Evolutionary conservation across 2,888 invertebrate species (phyloP), one percentile per base, ranked within the genome.

Genomic region (Pycnomerus fuliginosus): DNA sequence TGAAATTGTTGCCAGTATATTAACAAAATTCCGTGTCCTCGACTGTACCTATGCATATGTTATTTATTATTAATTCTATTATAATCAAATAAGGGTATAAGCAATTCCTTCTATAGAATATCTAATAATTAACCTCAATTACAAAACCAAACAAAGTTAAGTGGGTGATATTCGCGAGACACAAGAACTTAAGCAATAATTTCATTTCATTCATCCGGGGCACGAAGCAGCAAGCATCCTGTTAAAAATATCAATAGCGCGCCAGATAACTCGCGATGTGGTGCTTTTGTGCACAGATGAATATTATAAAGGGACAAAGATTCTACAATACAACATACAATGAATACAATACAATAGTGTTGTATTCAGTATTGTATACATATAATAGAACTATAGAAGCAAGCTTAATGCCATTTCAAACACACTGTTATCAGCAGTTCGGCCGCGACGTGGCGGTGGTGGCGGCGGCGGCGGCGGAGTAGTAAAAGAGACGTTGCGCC

Each of bases 241-340:
- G 61, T 64, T 64, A 65, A 64, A 66, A 66, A 68, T 68, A 70
- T 70, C 69, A 69, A 70, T 70, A 65, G 68, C 67, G 64, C 62
- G 50, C 48, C 50, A 68, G 68, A 68, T 69, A 69, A 68, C 68
- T 68, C 68, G 68, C 68, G 68, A 67, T 69, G 70, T 66, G 68
- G 64, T 63, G 69, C 69, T 64, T 67, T 69, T 70, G 69, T 69
- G 68, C 61, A 58, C 67, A 69, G 70, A 70, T 70, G 70, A 70
- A 70, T 70, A 70, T 70, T 70, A 70, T 70, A 70, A 70, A 70
- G 70, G 68, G 70, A 70, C 69, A 70, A 70, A 70, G 70, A 70
- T 65, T 69, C 69, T 67, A 67, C 69, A 69, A 69, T 69, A 69
- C 68, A 68, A 69, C 69, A 65, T 65, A 70, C 69, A 67, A 68